Percentiles rank a stretch among this genome's conserved stretches.
phyloP scores from a whole-genome alignment of 2,113 vertebrate genomes.

The Callospermophilus lateralis region DNA sequence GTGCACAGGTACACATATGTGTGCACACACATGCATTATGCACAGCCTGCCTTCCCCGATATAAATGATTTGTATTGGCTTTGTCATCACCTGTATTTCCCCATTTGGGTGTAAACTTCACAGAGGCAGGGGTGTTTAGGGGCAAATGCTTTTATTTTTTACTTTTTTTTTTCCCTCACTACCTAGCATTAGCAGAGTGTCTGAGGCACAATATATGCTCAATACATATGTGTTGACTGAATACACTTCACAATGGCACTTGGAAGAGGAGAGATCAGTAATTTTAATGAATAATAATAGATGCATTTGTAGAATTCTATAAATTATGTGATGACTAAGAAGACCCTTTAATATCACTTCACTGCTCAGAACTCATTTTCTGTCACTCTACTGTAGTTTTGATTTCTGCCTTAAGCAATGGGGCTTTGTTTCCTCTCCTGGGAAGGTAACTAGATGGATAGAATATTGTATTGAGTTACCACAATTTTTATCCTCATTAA shows the following conservation, averaged over 20 bases:
- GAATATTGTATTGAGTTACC: neutral
- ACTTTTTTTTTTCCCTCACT: neutral
- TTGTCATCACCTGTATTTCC: neutral
- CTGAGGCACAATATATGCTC: neutral
- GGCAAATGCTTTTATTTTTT: neutral
- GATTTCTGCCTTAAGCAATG: conserved; percentile 61
- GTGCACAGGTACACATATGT: no score
- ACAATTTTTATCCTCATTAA: neutral
- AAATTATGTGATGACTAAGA: conserved; percentile 13
- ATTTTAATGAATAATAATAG: neutral
- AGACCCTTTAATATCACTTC: neutral
- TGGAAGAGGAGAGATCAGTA: neutral
- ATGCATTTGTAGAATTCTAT: neutral
- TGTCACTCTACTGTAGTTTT: neutral
- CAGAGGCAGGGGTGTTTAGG: neutral
- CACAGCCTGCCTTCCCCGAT: neutral
- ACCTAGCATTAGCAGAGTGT: neutral
- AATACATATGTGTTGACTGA: neutral
- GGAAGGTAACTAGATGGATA: conserved; percentile 49
- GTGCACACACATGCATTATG: fast-evolving
- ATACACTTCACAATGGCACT: neutral
- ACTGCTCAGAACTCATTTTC: conserved; percentile 49
- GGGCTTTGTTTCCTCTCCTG: neutral
- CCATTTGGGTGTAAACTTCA: neutral
- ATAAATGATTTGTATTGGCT: neutral